Percentiles rank a stretch among this genome's conserved stretches.
Conservation (phyloP, 2,113 vertebrate species). For the Manacus vitellinus region DNA sequence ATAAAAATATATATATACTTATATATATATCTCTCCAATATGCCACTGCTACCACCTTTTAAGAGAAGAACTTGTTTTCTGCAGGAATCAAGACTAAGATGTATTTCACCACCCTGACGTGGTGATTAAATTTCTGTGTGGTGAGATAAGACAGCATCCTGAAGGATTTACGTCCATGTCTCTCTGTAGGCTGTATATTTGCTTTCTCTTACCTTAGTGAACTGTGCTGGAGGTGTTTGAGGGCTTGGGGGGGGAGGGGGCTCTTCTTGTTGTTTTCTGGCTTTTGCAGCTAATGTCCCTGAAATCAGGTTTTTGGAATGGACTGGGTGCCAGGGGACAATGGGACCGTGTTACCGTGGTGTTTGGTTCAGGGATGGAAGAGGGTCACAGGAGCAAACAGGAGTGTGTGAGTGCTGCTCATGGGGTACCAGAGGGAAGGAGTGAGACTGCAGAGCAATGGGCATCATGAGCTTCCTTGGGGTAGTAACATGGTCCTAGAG, state of each 20-base stretch:
- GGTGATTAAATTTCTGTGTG: conserved; percentile 47
- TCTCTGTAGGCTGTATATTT: not conserved
- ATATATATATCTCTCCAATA: not conserved
- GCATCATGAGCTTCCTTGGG: rapidly evolving
- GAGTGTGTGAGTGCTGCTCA: not conserved
- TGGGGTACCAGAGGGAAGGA: not conserved
- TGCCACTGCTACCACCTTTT: not conserved
- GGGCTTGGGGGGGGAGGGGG: not conserved
- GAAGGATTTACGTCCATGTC: conserved; percentile 3
- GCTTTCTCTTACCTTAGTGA: not conserved
- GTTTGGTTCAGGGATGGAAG: not conserved
- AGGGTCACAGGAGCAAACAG: not conserved
- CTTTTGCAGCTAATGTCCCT: not conserved
- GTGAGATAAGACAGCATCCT: conserved; percentile 23
- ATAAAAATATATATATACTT: not conserved
- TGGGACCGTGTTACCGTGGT: not conserved
- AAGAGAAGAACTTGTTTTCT: conserved; percentile 25
- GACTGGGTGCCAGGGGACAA: rapidly evolving
- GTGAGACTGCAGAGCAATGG: not conserved
- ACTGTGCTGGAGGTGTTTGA: not conserved
- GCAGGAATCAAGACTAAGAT: not conserved
- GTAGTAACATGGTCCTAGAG: not conserved
- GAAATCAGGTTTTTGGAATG: not conserved
- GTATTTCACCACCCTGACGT: not conserved
- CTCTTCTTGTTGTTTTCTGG: not conserved